Evolutionary conservation across 2,113 vertebrate species (phyloP).

Genomic region (Dicerorhinus sumatrensis): DNA sequence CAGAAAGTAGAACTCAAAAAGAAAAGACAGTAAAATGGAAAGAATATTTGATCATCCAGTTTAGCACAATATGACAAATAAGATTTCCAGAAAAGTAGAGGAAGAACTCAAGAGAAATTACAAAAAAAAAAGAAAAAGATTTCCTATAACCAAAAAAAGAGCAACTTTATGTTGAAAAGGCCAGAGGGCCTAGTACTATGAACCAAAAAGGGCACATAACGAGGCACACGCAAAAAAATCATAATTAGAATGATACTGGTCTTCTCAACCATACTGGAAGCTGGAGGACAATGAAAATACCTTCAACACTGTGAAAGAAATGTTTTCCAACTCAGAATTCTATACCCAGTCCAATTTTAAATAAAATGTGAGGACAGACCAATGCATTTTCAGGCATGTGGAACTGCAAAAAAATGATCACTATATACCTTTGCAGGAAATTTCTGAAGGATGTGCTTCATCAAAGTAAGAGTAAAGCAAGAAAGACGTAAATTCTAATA

Average conservation of each 20-base stretch:
- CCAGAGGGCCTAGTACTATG: not conserved
- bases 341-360: not conserved
- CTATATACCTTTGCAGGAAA: not conserved
- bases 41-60: not conserved
- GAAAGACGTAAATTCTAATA: not conserved
- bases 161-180: not conserved
- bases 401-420: not conserved
- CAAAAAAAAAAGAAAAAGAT: not conserved
- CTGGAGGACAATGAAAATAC: not conserved
- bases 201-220: not conserved
- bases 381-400: not conserved
- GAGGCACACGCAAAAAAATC: not conserved
- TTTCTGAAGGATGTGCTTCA: not conserved
- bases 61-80: not conserved
- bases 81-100: not conserved
- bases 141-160: not conserved
- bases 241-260: not conserved
- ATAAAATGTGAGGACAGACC: not conserved
- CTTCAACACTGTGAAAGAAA: conserved; percentile 23
- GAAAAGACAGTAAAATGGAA: not conserved
- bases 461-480: not conserved
- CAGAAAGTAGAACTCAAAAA: not conserved
- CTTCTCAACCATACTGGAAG: not conserved
- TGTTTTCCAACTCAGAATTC: not conserved
- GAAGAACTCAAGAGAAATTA: not conserved